Conservation (phyloP, 2,888 invertebrate species). For the Acronicta psi region DNA sequence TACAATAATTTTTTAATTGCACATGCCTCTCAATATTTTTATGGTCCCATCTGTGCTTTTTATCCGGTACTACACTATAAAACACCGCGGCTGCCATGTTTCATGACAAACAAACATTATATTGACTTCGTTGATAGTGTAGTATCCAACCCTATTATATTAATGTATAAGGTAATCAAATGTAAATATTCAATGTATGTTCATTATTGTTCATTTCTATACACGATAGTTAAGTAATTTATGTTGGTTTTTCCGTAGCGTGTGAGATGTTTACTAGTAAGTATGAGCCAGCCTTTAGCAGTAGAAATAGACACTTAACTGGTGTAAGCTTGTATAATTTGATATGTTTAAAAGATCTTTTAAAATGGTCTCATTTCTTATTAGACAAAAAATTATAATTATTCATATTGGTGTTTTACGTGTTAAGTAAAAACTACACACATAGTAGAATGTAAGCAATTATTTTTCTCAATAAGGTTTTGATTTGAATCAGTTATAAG, state of each 20-base stretch:
- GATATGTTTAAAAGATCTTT: conserved; percentile 36
- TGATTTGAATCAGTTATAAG: conserved; percentile 19
- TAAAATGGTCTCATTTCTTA: conserved; percentile 55
- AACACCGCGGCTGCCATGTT: conserved; percentile 12
- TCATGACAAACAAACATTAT: conserved; percentile 11
- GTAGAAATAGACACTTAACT: conserved; percentile 43
- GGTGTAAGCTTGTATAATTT: conserved; percentile 31
- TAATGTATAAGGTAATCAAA: conserved; percentile 52
- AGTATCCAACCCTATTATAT: conserved; percentile 50
- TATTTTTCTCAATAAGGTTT: conserved; percentile 32
- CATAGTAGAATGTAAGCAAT: conserved; percentile 41
- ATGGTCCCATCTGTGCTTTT: conserved; percentile 50
- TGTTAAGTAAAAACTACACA: conserved; percentile 35
- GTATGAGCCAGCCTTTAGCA: conserved; percentile 66
- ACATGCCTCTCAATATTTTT: conserved; percentile 47
- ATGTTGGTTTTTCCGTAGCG: conserved; percentile 71
- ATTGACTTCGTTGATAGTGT: conserved; percentile 30
- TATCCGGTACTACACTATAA: conserved; percentile 47
- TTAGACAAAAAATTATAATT: conserved; percentile 35
- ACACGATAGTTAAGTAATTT: conserved; percentile 70
- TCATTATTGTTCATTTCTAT: conserved; percentile 67
- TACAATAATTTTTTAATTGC: conserved; percentile 50
- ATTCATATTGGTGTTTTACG: conserved; percentile 26
- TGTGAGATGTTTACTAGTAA: conserved; percentile 61
- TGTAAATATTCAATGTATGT: conserved; percentile 80